Conservation (phyloP, 2,113 vertebrate genomes). For the Hemibagrus wyckioides region DNA sequence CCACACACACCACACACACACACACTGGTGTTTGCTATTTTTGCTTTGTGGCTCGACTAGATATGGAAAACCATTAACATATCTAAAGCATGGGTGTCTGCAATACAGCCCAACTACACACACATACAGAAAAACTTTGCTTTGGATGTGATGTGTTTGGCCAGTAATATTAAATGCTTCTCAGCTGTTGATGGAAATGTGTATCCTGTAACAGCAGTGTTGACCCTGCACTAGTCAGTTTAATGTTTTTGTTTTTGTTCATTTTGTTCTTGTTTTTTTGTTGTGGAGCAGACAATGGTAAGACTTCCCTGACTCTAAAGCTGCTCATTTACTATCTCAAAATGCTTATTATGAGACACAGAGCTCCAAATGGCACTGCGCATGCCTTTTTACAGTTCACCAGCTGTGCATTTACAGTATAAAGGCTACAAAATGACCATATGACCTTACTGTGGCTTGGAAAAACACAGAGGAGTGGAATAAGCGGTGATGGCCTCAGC, state of each 20-base stretch:
- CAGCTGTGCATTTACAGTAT: slow-evolving; percentile 8
- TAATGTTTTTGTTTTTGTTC: not conserved
- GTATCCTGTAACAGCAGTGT: not conserved
- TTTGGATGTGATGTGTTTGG: not conserved
- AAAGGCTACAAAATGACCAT: slow-evolving; percentile 9
- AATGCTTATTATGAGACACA: slow-evolving; percentile 3
- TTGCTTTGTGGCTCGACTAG: not conserved
- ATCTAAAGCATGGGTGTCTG: not conserved
- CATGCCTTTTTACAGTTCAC: not conserved
- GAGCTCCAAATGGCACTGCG: not conserved
- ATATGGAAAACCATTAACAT: not conserved
- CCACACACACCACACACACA: not conserved
- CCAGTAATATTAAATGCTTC: not conserved
- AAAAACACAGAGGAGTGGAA: slow-evolving; percentile 13
- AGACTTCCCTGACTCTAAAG: not conserved
- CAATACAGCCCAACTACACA: not conserved
- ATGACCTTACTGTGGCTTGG: not conserved
- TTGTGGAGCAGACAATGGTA: not conserved
- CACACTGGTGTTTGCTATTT: not conserved
- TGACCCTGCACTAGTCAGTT: not conserved
- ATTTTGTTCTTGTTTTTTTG: not conserved
- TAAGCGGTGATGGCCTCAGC: not conserved
- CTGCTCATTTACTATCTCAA: not conserved
- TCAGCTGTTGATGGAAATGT: slow-evolving; percentile 13
- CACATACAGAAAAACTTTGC: not conserved